Percentiles rank a stretch among this genome's conserved stretches.
These are phyloP conservation scores for Clunio marinus DNA, from an alignment of 2,888 invertebrate genomes.

Conservation along the genomic window DNA sequence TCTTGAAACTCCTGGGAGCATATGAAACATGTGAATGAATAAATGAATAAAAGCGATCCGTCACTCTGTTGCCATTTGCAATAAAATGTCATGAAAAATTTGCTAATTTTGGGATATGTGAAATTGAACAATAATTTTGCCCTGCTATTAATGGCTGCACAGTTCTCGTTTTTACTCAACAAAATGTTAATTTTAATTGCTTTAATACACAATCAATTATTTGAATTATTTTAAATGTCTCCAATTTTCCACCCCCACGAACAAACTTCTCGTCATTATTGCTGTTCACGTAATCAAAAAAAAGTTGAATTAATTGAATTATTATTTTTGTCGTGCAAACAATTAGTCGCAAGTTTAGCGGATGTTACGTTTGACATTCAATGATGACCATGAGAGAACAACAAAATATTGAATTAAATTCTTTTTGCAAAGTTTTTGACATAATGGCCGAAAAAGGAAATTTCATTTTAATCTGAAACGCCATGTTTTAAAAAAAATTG, in stretches of 20 bases:
- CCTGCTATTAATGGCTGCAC: not conserved
- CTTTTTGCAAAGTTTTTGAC: too few relatives aligned
- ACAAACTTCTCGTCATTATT: too few relatives aligned
- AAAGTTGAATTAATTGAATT: not conserved
- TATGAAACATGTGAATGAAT: conserved; percentile 19
- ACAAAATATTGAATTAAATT: too few relatives aligned
- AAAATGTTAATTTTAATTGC: not conserved
- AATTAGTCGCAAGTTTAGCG: not conserved
- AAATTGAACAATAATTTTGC: conserved; percentile 2
- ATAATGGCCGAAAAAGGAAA: too few relatives aligned
- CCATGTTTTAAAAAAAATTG: conserved; percentile 5
- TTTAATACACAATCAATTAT: not conserved
- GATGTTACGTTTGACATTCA: too few relatives aligned
- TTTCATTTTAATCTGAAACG: too few relatives aligned
- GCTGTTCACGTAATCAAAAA: not conserved
- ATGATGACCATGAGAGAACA: too few relatives aligned
- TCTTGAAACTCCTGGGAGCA: conserved; percentile 1
- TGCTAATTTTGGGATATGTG: not conserved
- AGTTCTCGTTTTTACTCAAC: not conserved
- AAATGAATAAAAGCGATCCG: conserved; percentile 1
- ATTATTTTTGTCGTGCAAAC: not conserved
- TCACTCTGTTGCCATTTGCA: not conserved
- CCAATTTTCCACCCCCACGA: too few relatives aligned
- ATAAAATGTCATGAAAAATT: not conserved
- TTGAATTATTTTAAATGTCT: too few relatives aligned